Evolutionary conservation across 2,113 vertebrate species (phyloP).

Genomic region (Gymnarchus niloticus): DNA sequence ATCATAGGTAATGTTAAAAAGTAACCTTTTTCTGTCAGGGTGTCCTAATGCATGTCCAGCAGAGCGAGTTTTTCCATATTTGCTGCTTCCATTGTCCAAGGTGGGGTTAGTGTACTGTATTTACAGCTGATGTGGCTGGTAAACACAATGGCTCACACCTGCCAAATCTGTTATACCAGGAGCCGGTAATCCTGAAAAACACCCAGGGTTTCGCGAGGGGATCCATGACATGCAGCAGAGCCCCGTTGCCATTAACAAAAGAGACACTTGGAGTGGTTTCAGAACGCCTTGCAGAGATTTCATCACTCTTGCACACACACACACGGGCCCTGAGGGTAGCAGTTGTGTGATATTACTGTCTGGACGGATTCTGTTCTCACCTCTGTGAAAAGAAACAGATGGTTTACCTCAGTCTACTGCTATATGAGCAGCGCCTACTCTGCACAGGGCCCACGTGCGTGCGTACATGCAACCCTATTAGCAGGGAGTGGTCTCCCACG

Average conservation of each 20-base stretch:
- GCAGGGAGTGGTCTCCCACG: not conserved
- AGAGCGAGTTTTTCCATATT: constrained; percentile 13
- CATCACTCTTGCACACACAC: constrained; percentile 24
- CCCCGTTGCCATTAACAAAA: constrained; percentile 41
- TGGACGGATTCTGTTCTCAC: constrained; percentile 49
- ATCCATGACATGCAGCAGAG: constrained; percentile 35
- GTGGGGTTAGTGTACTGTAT: not conserved
- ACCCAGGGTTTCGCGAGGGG: constrained; percentile 21
- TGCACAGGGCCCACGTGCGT: not conserved
- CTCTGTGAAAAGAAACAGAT: constrained; percentile 56
- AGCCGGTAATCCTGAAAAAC: constrained; percentile 30
- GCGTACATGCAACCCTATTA: not conserved
- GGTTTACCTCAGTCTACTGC: constrained; percentile 47
- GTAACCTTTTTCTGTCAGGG: constrained; percentile 38
- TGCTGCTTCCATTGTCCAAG: not conserved
- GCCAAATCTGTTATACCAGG: not conserved
- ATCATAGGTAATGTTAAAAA: constrained; percentile 32
- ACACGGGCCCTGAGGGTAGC: constrained; percentile 16
- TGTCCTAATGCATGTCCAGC: constrained; percentile 21
- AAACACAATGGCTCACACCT: not conserved
- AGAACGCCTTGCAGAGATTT: constrained; percentile 18
- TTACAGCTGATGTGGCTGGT: not conserved
- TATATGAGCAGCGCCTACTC: not conserved
- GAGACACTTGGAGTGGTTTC: not conserved
- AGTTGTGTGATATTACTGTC: constrained; percentile 52